Evolutionary conservation across 2,888 invertebrate species (phyloP).

Genomic region (Ganaspis brasiliensis): DNA sequence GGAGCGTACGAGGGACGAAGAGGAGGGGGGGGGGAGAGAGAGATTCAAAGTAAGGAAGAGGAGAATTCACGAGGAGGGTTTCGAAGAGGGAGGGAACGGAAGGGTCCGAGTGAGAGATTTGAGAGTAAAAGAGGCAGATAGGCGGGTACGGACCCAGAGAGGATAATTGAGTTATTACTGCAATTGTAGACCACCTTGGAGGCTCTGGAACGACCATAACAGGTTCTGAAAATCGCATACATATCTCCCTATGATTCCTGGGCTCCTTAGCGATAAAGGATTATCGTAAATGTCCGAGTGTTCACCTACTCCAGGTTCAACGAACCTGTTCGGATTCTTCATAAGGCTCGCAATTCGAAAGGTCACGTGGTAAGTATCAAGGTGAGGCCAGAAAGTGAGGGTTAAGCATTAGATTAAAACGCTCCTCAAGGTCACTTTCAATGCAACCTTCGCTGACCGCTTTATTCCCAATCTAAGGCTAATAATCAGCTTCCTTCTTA

Average conservation of each 20-base stretch:
- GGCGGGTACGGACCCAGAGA: slow-evolving; percentile 78
- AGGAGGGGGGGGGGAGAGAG: slow-evolving; percentile 56
- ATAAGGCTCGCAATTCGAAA: slow-evolving; percentile 56
- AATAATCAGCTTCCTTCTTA: no score
- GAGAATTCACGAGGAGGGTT: slow-evolving; percentile 4
- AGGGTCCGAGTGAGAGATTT: slow-evolving; percentile 78
- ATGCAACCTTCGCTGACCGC: not conserved
- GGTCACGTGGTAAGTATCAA: slow-evolving; percentile 51
- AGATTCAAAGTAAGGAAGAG: slow-evolving; percentile 44
- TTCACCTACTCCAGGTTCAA: slow-evolving; percentile 62
- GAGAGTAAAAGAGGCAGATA: slow-evolving; percentile 80
- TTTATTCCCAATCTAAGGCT: not conserved
- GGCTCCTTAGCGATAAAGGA: slow-evolving; percentile 77
- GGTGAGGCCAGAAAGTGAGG: slow-evolving; percentile 19
- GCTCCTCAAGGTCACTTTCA: slow-evolving; percentile 21
- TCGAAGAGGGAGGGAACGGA: slow-evolving; percentile 56
- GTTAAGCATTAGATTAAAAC: slow-evolving; percentile 26
- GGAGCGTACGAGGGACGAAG: slow-evolving; percentile 34
- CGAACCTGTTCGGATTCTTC: slow-evolving; percentile 57
- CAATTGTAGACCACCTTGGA: slow-evolving; percentile 81
- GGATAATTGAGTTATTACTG: slow-evolving; percentile 81
- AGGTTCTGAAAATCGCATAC: slow-evolving; percentile 79
- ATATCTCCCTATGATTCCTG: slow-evolving; percentile 75
- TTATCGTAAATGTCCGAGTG: slow-evolving; percentile 69
- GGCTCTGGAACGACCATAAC: slow-evolving; percentile 78